phyloP scores from a whole-genome alignment of 1,140 invertebrate species.

The Drosophila sucinea region DNA sequence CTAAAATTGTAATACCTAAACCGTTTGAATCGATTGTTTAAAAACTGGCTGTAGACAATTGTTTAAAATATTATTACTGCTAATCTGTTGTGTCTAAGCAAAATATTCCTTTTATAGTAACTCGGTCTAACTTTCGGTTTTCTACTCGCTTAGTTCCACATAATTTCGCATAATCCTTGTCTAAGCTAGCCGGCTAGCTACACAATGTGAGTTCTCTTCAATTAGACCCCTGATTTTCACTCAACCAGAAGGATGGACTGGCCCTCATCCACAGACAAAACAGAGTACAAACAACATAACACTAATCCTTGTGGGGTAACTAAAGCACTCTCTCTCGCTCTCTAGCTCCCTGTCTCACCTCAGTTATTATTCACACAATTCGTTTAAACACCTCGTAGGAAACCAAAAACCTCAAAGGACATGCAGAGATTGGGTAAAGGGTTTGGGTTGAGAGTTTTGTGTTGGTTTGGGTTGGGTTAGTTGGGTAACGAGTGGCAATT shows the following conservation, averaged over 20 bases:
- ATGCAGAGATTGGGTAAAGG: conserved; percentile 33
- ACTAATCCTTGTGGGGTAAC: conserved; percentile 60
- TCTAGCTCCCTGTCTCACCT: neutral
- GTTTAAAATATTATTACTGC: neutral
- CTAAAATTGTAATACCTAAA: too few species aligned
- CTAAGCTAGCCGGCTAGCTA: conserved; percentile 1
- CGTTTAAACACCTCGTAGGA: conserved; percentile 66
- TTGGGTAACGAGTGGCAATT: conserved; percentile 43
- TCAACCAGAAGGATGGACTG: conserved; percentile 39
- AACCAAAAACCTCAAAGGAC: conserved; percentile 61
- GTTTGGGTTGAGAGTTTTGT: neutral
- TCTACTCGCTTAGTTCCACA: neutral
- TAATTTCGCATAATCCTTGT: conserved; percentile 11
- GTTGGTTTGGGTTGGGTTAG: neutral
- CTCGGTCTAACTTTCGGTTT: neutral
- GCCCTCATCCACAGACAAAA: neutral
- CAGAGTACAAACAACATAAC: conserved; percentile 28
- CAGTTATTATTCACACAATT: conserved; percentile 72
- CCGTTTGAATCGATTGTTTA: too few species aligned
- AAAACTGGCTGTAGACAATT: too few species aligned
- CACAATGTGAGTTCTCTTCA: conserved; percentile 32
- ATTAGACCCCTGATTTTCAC: conserved; percentile 54
- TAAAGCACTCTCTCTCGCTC: conserved; percentile 26
- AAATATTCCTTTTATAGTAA: neutral
- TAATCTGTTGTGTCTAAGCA: too few species aligned